Base-by-base conservation (phyloP, 2,797 vertebrate species). In the Garrulus glandarius region DNA sequence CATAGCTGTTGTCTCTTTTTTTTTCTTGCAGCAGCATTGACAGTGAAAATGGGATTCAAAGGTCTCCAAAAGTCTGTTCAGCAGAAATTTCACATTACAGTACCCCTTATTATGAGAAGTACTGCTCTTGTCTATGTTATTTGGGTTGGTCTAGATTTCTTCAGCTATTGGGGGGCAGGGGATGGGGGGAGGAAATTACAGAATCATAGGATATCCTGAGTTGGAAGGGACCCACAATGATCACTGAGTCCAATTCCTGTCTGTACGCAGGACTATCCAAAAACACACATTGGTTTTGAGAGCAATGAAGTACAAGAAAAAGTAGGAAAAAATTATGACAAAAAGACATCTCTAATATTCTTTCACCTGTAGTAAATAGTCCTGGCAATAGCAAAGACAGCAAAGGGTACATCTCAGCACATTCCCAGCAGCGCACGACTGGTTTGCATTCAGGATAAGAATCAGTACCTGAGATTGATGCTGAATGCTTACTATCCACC, bases 111-210 rank as follows among this genome's bases (percentile, higher is more conserved):
- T 64, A 32, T 3, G 18, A 60, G 59, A 68, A 63, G 4, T 26
- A 32, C 34, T 80, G n/a, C 8, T 65, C 29, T 41, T 53, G 11
- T 39, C 36, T 70, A 41, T 6, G 2, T 36, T 72, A 18, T 29
- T 69, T 61, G 22, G 34, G 36, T 37, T 77, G 23, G 21, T 53
- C 7, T 37, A 63, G 18, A 7, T 87, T 89, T 79, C 57, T 82
- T 83, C 71, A 74, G 0, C 6, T 46, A 9, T 22, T 46, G 13
- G 24, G 24, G 5, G 6, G 32, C 11, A 11, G 10, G 11, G 37
- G 16, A 9, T 8, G 1, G 5, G 5, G 23, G 10, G 1, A 8
- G 8, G 1, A 10, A 13, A 41, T 36, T 27, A 32, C 10, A 64
- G 59, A 65, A 21, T 52, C 67, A 59, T 32, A 30, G 24, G 26